Evolutionary conservation across 2,797 vertebrate species (phyloP).

Genomic region (Botia kubotai): DNA sequence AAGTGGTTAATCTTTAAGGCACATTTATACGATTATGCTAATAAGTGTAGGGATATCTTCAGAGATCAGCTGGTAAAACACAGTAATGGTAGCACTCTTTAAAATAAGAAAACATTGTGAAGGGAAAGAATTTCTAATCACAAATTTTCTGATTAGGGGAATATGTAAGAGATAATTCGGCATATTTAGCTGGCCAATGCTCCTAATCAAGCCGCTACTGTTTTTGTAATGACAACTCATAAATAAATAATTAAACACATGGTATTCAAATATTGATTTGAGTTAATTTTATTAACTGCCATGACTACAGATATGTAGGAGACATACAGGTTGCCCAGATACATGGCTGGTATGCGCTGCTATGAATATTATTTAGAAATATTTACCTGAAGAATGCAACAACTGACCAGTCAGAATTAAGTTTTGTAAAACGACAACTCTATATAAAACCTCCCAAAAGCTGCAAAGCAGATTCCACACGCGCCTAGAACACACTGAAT

Average conservation of each 20-base stretch:
- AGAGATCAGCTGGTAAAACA: background rate
- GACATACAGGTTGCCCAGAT: background rate
- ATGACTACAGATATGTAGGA: background rate
- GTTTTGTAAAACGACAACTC: background rate
- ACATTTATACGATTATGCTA: slow-evolving; percentile 34
- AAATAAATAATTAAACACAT: background rate
- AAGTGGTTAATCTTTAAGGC: background rate
- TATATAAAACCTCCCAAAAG: background rate
- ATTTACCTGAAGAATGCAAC: background rate
- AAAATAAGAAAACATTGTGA: background rate
- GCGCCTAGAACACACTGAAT: background rate
- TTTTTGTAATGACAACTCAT: background rate
- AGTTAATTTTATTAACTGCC: background rate
- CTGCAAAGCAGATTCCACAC: background rate
- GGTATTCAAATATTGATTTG: background rate
- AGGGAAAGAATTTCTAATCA: background rate
- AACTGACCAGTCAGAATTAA: background rate
- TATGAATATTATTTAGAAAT: background rate
- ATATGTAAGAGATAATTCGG: background rate
- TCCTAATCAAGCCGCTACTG: background rate
- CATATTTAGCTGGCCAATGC: background rate
- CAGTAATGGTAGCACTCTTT: background rate
- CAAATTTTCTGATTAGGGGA: background rate
- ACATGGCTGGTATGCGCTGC: background rate
- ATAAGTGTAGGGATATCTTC: slow-evolving; percentile 14